Evolutionary conservation across 2,113 vertebrate species (phyloP).

Genomic region (Xyrauchen texanus): DNA sequence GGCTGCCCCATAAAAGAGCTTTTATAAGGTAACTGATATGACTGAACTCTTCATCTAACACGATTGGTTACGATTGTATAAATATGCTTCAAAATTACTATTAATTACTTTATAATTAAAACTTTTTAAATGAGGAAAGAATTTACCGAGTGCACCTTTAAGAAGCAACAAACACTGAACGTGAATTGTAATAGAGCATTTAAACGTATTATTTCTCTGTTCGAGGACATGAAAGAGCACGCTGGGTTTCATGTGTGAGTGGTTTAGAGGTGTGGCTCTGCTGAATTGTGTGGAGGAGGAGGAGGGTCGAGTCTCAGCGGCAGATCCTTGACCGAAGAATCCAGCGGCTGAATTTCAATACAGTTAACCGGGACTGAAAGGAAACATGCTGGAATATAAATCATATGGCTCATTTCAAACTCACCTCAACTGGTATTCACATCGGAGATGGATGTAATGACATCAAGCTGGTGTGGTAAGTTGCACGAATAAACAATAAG

Average conservation of each 20-base stretch:
- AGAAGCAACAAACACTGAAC: no score
- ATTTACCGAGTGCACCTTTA: no score
- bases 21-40: no score
- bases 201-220: no score
- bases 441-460: neutral
- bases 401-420: neutral
- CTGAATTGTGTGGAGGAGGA: conserved; percentile 19
- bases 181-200: no score
- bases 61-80: no score
- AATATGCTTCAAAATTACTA: no score
- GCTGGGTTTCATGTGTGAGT: neutral
- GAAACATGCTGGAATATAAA: conserved; percentile 4
- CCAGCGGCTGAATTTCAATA: neutral
- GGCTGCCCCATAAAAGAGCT: no score
- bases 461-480: conserved; percentile 6
- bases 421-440: neutral
- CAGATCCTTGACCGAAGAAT: conserved; percentile 18
- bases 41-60: no score
- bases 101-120: no score
- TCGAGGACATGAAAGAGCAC: neutral
- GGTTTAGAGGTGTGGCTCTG: conserved; percentile 37
- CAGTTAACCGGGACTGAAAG: neutral
- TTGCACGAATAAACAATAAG: neutral
- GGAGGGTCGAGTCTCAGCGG: conserved; percentile 23
- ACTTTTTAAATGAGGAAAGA: no score